Base-by-base conservation (phyloP, 1,140 invertebrate species). In the Colletes gigas region DNA sequence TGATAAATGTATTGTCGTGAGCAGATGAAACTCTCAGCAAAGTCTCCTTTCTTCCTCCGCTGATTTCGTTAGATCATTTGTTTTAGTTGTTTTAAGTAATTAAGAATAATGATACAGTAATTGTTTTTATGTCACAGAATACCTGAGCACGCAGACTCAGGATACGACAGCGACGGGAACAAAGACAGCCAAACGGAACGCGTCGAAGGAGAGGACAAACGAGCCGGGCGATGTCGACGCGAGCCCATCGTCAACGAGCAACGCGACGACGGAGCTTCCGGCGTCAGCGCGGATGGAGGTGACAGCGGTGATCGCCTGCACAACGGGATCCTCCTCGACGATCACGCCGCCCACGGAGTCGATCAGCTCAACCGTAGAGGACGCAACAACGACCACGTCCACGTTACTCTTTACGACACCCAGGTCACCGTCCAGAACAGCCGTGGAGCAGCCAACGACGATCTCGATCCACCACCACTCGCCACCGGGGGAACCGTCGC, bases 51-150 rank as follows among this genome's bases (percentile, higher is more conserved):
- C 30, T 30, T 30, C 30, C 30, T 30, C 30, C 30, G 30, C 30
- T 30, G 2, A 30, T 30, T 30, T 30, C 30, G 2, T 30, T 30
- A 30, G 30, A 30, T 30, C 30, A 30, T 30, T 30, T 30, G 30
- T 30, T 30, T 30, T 30, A 30, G 30, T 30, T 30, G 1, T 30
- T 30, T 30, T 30, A 30, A 30, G 30, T 47, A 47, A 47, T 47
- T 47, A 47, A 47, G 6, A 47, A 6, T 47, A 6, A 47, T 9
- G 8, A 3, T 44, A 2, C 5, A 19, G 3, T 4, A 9, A 21
- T 44, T 17, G 12, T 14, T 63, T 63, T 2, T 72, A 12, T 47
- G 50, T 8, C 12, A 2, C 52, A 83, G 76, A 89, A 82, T 87
- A 78, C 66, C 12, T 21, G 83, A 68, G 59, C 50, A 44, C 74